A percentile compares a stretch with the other conserved stretches of the same genome.
phyloP scores from a whole-genome alignment of 2,113 vertebrate genomes.

The Macheiramphus alcinus region DNA sequence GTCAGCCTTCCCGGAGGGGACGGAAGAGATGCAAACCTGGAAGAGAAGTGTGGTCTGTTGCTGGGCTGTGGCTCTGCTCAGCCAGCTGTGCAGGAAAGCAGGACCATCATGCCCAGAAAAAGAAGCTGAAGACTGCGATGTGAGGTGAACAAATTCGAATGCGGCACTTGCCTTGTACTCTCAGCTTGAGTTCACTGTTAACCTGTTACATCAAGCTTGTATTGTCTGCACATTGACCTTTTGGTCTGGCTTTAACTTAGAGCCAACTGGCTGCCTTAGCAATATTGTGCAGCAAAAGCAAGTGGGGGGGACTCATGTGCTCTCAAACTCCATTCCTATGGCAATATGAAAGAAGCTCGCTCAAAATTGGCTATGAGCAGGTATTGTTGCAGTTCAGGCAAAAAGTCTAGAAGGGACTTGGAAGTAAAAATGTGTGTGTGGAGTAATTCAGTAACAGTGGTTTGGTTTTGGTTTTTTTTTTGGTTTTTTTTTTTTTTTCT shows the following conservation, averaged over 20 bases:
- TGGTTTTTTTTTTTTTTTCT: not conserved
- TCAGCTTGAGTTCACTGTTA: not conserved
- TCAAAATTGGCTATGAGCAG: not conserved
- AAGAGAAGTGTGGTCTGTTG: not conserved
- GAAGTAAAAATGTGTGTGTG: not conserved
- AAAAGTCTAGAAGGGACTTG: not conserved
- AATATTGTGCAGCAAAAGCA: not conserved
- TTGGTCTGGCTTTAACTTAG: not conserved
- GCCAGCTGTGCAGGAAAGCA: not conserved
- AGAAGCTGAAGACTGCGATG: not conserved
- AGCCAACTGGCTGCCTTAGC: not conserved
- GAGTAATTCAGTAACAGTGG: not conserved
- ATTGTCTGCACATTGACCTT: fast-evolving
- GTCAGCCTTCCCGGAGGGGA: not conserved
- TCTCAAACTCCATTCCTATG: not conserved
- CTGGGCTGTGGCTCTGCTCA: not conserved
- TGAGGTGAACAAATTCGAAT: not conserved
- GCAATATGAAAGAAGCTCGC: not conserved
- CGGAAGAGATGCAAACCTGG: not conserved
- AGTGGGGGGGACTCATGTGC: fast-evolving
- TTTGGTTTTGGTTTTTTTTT: not conserved
- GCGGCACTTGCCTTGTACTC: not conserved
- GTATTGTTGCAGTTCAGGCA: not conserved
- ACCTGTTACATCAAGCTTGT: fast-evolving
- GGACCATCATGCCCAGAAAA: not conserved